Conservation (phyloP, 2,113 vertebrate species). For the Isichthys henryi region DNA sequence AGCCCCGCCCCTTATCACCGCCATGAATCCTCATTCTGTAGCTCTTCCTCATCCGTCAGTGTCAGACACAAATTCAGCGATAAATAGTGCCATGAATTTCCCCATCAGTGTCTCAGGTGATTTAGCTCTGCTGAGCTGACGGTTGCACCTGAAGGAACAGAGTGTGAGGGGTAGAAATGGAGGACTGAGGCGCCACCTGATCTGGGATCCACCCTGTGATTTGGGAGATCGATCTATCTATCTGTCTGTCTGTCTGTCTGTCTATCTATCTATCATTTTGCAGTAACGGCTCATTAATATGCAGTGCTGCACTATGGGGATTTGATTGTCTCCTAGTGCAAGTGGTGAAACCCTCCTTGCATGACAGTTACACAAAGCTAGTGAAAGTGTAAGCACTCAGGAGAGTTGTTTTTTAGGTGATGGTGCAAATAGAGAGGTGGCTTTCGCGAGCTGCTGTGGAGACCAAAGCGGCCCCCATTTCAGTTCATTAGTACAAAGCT, state of each 20-base stretch:
- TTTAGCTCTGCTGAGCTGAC: constrained; percentile 37
- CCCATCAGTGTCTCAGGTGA: constrained; percentile 30
- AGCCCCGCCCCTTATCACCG: neutral
- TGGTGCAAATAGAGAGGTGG: neutral
- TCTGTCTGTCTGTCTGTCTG: no score
- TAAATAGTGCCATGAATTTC: constrained; percentile 42
- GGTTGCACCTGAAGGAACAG: constrained; percentile 32
- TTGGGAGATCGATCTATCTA: neutral
- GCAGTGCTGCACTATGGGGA: neutral
- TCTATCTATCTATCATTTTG: neutral
- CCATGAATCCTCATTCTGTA: constrained; percentile 5
- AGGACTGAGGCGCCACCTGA: neutral
- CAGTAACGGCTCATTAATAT: neutral
- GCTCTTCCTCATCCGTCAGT: constrained; percentile 38
- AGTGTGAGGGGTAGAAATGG: constrained; percentile 15
- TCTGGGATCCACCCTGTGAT: neutral
- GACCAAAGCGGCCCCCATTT: neutral
- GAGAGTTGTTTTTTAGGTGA: neutral
- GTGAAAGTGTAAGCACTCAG: neutral
- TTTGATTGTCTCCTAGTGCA: neutral
- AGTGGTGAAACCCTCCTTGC: neutral
- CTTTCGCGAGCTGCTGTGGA: neutral
- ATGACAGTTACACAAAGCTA: neutral
- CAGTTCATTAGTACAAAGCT: neutral
- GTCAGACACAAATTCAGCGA: no score